Evolutionary conservation across 2,797 vertebrate genomes (phyloP), one percentile per base, ranked within the genome.

Genomic region (Dicrostonyx torquatus): DNA sequence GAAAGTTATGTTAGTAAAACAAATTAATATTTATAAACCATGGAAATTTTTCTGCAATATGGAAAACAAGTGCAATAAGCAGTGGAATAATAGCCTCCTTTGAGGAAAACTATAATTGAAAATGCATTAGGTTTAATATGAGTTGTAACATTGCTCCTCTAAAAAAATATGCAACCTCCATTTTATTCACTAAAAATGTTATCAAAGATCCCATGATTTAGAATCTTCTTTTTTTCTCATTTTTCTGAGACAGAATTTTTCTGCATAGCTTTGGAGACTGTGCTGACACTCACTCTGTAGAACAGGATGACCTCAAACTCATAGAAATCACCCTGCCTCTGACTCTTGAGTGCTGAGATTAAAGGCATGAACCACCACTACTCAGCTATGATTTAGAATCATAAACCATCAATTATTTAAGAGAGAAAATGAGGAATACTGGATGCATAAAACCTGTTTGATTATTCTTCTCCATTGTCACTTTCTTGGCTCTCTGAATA

Each of bases 371-470:
- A 55, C 5, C 53, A 18, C 53, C 53, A 55, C 17, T 55, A 55
- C 5, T 55, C 17, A 6, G 53, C 53, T 18, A 55, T 55, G 17
- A 18, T 55, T 18, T 55, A 84, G 87, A 2, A 72, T 82, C 18
- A 84, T 83, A 83, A 95, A 95, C 48, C 79, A 64, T 50, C n/a
- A 89, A 37, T 45, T 43, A 82, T 90, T 92, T 96, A 18, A 83
- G 10, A 95, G 85, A 50, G 48, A 77, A 87, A 70, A 68, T 45
- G 9, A 89, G 14, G 76, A 87, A 76, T 76, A 53, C 75, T 89
- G 11, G 55, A 29, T 53, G 84, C 6, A 87, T 14, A 84, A 88
- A 88, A 26, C 17, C 17, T 76, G 15, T 87, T 26, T 76, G 50
- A 79, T 48, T 72, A 85, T 70, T 93, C 89, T 87, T 88, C 10